phyloP scores from a whole-genome alignment of 2,888 invertebrate species.

The Rhagium mordax region DNA sequence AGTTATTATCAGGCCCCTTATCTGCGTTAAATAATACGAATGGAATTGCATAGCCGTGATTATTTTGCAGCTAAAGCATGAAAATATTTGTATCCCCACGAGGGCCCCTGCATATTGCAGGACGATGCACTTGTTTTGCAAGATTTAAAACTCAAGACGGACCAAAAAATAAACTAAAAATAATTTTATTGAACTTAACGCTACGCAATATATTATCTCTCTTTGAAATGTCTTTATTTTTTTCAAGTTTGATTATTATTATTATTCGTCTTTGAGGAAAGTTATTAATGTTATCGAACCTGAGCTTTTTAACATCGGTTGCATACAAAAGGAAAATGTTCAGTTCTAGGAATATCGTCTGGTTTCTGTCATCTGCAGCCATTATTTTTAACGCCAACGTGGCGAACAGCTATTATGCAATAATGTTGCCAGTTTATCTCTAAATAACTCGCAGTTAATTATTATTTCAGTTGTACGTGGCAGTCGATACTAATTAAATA shows the following conservation, averaged over 20 bases:
- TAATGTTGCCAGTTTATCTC: no score
- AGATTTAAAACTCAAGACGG: slow-evolving; percentile 61
- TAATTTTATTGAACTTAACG: slow-evolving; percentile 56
- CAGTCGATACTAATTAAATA: no score
- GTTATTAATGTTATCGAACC: neutral
- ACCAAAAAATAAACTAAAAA: slow-evolving; percentile 61
- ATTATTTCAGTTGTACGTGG: no score
- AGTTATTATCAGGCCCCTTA: neutral
- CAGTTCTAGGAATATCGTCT: neutral
- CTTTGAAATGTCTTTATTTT: slow-evolving; percentile 34
- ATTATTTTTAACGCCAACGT: neutral
- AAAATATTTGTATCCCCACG: slow-evolving; percentile 53
- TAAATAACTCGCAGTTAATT: no score
- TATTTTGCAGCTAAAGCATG: slow-evolving; percentile 39
- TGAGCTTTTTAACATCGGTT: neutral
- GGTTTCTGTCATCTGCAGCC: neutral
- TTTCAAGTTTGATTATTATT: slow-evolving; percentile 21
- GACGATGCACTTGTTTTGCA: slow-evolving; percentile 67
- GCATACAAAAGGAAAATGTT: neutral
- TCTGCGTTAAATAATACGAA: slow-evolving; percentile 40
- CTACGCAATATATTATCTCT: slow-evolving; percentile 27
- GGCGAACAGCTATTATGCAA: neutral
- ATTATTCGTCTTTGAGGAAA: slow-evolving; percentile 7
- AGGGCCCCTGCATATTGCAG: slow-evolving; percentile 60
- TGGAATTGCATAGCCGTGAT: slow-evolving; percentile 35